A percentile compares a stretch with the other conserved stretches of the same genome.
These are phyloP conservation scores for Drosophila mayri DNA, from an alignment of 1,140 invertebrate species.

Conservation along the genomic window DNA sequence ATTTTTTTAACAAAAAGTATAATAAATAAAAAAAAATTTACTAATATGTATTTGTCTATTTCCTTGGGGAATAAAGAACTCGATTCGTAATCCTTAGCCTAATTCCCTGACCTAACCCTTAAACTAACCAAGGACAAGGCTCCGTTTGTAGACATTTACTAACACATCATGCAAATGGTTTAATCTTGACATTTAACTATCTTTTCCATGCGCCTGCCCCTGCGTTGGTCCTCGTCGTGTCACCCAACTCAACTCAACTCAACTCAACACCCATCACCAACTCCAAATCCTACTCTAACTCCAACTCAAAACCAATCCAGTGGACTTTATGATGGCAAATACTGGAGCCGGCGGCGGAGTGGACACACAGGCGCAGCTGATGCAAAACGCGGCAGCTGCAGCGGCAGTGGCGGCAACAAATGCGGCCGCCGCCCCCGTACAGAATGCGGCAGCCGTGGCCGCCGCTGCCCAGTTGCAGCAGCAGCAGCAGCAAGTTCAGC, in stretches of 20 bases:
- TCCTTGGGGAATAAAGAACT: no score
- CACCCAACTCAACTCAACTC: constrained; percentile 39
- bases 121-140: constrained; percentile 2
- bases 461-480: constrained; percentile 89
- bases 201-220: constrained; percentile 64
- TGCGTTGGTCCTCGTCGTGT: constrained; percentile 57
- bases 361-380: constrained; percentile 86
- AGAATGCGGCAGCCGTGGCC: constrained; percentile 71
- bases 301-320: constrained; percentile 44
- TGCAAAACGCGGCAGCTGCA: constrained; percentile 88
- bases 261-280: no score
- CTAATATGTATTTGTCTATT: no score
- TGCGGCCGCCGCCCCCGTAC: constrained; percentile 89
- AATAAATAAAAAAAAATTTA: no score
- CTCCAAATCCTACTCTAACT: constrained; percentile 32
- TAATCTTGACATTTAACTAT: constrained; percentile 79
- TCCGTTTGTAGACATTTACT: constrained; percentile 25
- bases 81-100: background rate
- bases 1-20: background rate
- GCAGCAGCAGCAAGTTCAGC: constrained; percentile 84
- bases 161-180: constrained; percentile 74
- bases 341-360: constrained; percentile 86
- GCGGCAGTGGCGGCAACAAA: constrained; percentile 87
- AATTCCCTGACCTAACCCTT: background rate
- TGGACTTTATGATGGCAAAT: constrained; percentile 85